These are phyloP conservation scores for Ardeotis arabs DNA, from an alignment of 2,113 vertebrate genomes.

Conservation along the genomic window DNA sequence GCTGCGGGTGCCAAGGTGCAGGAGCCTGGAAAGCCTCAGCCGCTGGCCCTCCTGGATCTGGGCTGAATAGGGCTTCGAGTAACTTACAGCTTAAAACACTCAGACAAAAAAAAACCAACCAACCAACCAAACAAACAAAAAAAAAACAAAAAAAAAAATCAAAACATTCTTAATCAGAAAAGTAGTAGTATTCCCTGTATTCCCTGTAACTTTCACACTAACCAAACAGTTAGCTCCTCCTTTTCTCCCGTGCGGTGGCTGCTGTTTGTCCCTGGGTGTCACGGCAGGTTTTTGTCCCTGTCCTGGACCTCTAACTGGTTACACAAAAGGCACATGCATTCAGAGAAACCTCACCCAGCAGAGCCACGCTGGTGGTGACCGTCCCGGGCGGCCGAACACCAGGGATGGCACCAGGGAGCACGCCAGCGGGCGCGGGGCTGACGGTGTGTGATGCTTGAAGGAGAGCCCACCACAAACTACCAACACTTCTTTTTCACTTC, in stretches of 20 bases:
- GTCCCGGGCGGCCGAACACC: not conserved
- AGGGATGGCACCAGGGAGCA: not conserved
- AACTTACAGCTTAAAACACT: not conserved
- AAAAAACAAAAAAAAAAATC: not conserved
- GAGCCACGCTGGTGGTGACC: accelerated
- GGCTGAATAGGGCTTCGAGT: not conserved
- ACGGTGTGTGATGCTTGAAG: not conserved
- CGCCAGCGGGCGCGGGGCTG: no score
- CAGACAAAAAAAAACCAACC: not conserved
- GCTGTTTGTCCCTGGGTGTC: not conserved
- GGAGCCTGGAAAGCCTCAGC: conserved; percentile 18
- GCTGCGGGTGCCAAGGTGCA: conserved; percentile 12
- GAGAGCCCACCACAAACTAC: not conserved
- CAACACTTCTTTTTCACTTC: conserved; percentile 31
- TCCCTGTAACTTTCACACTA: not conserved
- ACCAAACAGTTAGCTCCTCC: not conserved
- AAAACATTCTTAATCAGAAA: not conserved
- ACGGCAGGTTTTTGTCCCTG: not conserved
- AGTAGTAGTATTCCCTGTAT: not conserved
- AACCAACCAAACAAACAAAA: no score
- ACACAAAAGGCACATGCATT: accelerated
- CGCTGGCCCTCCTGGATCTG: not conserved
- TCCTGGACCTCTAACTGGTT: not conserved
- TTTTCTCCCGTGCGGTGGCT: no score
- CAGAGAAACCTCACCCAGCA: not conserved